phyloP scores from a whole-genome alignment of 2,113 vertebrate species.

The Oryzias javanicus region DNA sequence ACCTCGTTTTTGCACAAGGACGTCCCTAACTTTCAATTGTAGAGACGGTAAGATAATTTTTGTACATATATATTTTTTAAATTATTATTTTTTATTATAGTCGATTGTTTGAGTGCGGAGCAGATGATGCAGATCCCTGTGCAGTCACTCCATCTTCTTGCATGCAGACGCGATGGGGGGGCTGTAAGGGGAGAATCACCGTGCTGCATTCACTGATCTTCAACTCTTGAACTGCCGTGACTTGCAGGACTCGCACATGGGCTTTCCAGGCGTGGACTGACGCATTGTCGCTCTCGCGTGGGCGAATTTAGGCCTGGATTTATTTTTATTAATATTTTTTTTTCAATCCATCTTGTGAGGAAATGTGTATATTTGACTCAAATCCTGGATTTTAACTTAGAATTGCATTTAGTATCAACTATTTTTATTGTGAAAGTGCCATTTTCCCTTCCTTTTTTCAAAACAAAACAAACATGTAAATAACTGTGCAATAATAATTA shows the following conservation, averaged over 20 bases:
- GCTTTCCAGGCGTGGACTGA: constrained; percentile 27
- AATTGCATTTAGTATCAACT: background rate
- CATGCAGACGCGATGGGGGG: constrained; percentile 43
- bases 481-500: no score
- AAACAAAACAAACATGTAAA: no score
- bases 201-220: constrained; percentile 53
- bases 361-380: background rate
- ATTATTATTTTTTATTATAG: no score
- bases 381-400: constrained; percentile 1
- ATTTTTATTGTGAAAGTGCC: no score
- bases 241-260: constrained; percentile 48
- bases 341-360: constrained; percentile 11
- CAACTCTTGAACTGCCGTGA: constrained; percentile 40
- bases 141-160: constrained; percentile 33
- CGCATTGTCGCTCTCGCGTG: constrained; percentile 33
- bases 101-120: constrained; percentile 27
- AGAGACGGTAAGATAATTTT: constrained; percentile 79
- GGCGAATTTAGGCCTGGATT: constrained; percentile 32
- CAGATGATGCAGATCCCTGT: constrained; percentile 30
- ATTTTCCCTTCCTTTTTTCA: no score
- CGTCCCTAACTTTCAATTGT: constrained; percentile 78
- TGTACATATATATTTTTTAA: constrained; percentile 55
- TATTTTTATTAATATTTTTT: background rate
- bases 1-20: constrained; percentile 69
- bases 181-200: constrained; percentile 34